Evolutionary conservation across 2,113 vertebrate genomes (phyloP).

Genomic region (Pygathrix nemaeus): DNA sequence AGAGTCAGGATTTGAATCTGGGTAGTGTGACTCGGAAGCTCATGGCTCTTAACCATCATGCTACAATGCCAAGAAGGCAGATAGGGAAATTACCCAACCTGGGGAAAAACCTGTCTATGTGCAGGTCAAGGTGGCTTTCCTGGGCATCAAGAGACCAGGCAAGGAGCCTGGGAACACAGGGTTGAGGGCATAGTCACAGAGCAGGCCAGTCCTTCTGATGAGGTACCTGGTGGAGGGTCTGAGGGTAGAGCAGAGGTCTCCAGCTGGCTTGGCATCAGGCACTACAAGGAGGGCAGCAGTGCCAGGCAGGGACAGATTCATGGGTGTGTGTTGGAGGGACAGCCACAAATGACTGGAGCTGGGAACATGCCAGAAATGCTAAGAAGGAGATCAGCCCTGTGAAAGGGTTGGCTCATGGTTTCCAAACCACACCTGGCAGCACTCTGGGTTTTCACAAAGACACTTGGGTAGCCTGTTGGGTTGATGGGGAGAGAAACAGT

Average conservation of each 20-base stretch:
- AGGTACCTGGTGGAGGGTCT: neutral
- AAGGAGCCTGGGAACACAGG: neutral
- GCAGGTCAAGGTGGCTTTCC: neutral
- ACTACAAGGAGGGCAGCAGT: neutral
- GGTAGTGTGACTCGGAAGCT: neutral
- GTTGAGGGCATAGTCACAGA: neutral
- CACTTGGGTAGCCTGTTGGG: neutral
- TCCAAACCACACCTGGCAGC: neutral
- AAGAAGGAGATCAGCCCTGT: neutral
- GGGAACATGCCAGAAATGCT: neutral
- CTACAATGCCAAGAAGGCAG: neutral
- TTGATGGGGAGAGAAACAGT: neutral
- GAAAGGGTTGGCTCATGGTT: neutral
- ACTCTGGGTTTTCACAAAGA: neutral
- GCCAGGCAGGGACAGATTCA: neutral
- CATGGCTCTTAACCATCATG: neutral
- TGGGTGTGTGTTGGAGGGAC: neutral
- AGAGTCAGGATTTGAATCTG: neutral
- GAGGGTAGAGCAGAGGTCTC: neutral
- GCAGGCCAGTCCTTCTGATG: neutral
- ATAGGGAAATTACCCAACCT: neutral
- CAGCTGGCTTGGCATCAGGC: neutral
- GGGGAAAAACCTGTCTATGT: neutral
- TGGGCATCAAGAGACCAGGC: neutral
- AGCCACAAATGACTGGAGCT: neutral